Evolutionary conservation across 2,888 invertebrate species (phyloP).

Genomic region (Catocala nupta): DNA sequence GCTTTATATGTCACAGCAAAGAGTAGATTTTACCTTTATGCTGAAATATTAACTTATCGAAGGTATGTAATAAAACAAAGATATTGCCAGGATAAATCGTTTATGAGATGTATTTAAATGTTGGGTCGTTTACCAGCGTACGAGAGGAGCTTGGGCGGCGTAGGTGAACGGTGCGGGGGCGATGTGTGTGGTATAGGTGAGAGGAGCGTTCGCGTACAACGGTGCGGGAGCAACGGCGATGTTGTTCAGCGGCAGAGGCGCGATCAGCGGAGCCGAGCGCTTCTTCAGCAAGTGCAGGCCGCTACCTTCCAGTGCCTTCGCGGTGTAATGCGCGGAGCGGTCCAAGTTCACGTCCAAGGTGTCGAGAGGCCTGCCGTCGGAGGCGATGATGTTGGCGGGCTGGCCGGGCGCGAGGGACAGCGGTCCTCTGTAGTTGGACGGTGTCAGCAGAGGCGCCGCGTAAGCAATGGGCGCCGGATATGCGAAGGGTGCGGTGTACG

Average conservation of each 20-base stretch:
- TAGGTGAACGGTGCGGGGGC: neutral
- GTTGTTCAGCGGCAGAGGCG: neutral
- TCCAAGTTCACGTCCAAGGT: slow-evolving; percentile 80
- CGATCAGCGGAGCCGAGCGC: slow-evolving; percentile 61
- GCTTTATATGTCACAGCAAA: no score
- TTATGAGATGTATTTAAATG: neutral
- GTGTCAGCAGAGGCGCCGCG: slow-evolving; percentile 56
- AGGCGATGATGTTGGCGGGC: slow-evolving; percentile 77
- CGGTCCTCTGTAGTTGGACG: slow-evolving; percentile 75
- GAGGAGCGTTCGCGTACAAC: no score
- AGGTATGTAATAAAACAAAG: neutral
- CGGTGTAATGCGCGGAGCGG: slow-evolving; percentile 75
- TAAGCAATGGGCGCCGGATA: slow-evolving; percentile 48
- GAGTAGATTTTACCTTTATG: no score
- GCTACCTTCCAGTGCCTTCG: slow-evolving; percentile 62
- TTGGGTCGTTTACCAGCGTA: slow-evolving; percentile 40
- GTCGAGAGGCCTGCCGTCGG: slow-evolving; percentile 80
- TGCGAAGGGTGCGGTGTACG: slow-evolving; percentile 40
- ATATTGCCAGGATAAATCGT: neutral
- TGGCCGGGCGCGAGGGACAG: slow-evolving; percentile 81
- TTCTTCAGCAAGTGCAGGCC: slow-evolving; percentile 69
- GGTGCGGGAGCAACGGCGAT: slow-evolving; percentile 18
- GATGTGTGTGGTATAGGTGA: slow-evolving; percentile 48
- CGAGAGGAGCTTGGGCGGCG: neutral
- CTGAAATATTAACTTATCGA: slow-evolving; percentile 32